Evolutionary conservation across 92 coral and sea anemone species (phyloP).

Genomic region (Zoanthus gigantus): DNA sequence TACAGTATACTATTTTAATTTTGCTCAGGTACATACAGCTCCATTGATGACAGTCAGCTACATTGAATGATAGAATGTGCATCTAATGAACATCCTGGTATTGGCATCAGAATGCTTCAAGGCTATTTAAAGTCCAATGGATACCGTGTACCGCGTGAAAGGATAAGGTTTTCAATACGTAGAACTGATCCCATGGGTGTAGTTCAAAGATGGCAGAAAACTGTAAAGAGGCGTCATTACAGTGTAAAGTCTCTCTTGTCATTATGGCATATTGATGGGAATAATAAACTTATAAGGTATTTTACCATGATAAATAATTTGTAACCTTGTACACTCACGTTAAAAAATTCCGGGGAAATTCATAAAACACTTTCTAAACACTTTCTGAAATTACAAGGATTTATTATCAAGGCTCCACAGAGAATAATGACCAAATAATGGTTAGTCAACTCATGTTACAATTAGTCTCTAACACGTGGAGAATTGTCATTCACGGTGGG

Average conservation of each 20-base stretch:
- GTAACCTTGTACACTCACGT: too few species aligned
- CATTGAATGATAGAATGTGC: too few species aligned
- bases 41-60: too few species aligned
- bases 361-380: too few species aligned
- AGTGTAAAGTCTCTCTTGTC: constrained; percentile 47
- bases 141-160: constrained; percentile 48
- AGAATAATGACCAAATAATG: too few species aligned
- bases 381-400: too few species aligned
- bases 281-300: constrained; percentile 62
- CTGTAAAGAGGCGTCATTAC: constrained; percentile 51
- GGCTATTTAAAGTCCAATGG: constrained; percentile 41
- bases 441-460: too few species aligned
- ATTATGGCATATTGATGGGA: constrained; percentile 64
- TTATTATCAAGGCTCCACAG: too few species aligned
- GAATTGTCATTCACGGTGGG: constrained; percentile 12
- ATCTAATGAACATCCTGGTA: constrained; percentile 26
- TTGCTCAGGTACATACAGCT: too few species aligned
- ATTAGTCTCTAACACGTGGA: background rate
- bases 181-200: constrained; percentile 63
- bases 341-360: too few species aligned
- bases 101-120: constrained; percentile 52
- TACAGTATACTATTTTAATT: too few species aligned
- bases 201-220: constrained; percentile 50
- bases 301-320: too few species aligned
- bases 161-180: constrained; percentile 46